A percentile compares a stretch with the other conserved stretches of the same genome.
These are phyloP conservation scores for Amphipoea lucens DNA, from an alignment of 2,888 invertebrate species.

Conservation along the genomic window DNA sequence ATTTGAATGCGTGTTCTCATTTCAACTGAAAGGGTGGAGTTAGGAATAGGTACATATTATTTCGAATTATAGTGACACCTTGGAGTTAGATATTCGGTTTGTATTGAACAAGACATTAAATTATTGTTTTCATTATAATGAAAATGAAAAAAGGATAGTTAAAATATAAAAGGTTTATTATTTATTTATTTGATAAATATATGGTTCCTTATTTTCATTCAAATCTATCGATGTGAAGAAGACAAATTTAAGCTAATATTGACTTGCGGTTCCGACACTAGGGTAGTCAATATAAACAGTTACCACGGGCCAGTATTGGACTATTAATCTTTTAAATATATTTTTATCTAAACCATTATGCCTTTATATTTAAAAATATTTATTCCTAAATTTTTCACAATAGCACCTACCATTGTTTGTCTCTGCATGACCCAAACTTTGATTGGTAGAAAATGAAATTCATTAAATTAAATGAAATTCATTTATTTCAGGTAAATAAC, in stretches of 20 bases:
- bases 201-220: neutral
- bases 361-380: too few relatives aligned
- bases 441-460: too few relatives aligned
- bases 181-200: neutral
- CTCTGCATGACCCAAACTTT: too few relatives aligned
- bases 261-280: neutral
- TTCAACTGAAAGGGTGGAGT: slow-evolving; percentile 27
- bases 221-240: neutral
- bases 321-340: neutral
- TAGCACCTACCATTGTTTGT: too few relatives aligned
- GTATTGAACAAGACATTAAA: neutral
- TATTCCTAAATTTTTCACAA: too few relatives aligned
- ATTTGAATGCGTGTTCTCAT: slow-evolving; percentile 29
- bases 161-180: neutral
- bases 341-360: neutral
- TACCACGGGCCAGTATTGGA: neutral
- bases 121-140: neutral
- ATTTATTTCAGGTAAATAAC: too few relatives aligned
- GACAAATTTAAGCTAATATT: slow-evolving; percentile 5
- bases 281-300: neutral
- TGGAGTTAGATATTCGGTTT: slow-evolving; percentile 10
- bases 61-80: slow-evolving; percentile 11
- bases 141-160: neutral
- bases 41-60: slow-evolving; percentile 27
- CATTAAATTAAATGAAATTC: too few relatives aligned